Evolutionary conservation across 2,797 vertebrate species (phyloP), one percentile per base, ranked within the genome.

Genomic region (Clamator glandarius): DNA sequence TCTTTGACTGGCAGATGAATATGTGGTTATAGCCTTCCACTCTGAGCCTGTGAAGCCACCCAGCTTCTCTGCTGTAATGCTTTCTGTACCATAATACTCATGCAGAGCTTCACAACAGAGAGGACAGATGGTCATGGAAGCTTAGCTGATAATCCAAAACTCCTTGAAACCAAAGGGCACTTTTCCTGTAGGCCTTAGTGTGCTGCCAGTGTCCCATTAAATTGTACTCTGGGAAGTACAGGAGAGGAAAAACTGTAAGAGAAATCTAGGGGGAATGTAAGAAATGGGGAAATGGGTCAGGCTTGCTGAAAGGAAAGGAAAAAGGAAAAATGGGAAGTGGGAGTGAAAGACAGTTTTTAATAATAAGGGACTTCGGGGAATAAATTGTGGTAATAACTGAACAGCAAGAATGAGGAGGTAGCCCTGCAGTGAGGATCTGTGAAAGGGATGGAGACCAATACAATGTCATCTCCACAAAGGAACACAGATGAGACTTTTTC

Each of bases 1-100:
- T 84, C 76, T 84, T 69, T 95, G 84, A 87, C 62, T 92, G 83
- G 91, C 91, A 96, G 79, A 91, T 93, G 84, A 94, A 92, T 93
- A 83, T 78, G 84, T 75, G 70, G 87, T 77, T 95, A 78, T 52
- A 89, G 73, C 55, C 55, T 92, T 89, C 79, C 0, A 0, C 66
- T 92, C 84, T 33, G 51, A 95, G 89, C 59, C 76, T 80, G 66
- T 36, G 24, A 62, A 95, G 48, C 67, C 89, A 91, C 84, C 84
- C 93, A 92, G 73, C 87, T 88, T 57, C 89, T 96, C 87, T 90
- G 75, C 76, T 96, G 79, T 88, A 86, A 79, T 89, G 86, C 57
- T 84, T 94, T 92, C 84, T 86, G 46, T 69, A 91, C 69, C 55
- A 46, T 35, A 91, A 89, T 73, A 39, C 41, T 91, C 92, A 61